A percentile compares a stretch with the other conserved stretches of the same genome.
These are phyloP conservation scores for Ophioninae sp. DNA, from an alignment of 2,888 invertebrate species.

Conservation along the genomic window DNA sequence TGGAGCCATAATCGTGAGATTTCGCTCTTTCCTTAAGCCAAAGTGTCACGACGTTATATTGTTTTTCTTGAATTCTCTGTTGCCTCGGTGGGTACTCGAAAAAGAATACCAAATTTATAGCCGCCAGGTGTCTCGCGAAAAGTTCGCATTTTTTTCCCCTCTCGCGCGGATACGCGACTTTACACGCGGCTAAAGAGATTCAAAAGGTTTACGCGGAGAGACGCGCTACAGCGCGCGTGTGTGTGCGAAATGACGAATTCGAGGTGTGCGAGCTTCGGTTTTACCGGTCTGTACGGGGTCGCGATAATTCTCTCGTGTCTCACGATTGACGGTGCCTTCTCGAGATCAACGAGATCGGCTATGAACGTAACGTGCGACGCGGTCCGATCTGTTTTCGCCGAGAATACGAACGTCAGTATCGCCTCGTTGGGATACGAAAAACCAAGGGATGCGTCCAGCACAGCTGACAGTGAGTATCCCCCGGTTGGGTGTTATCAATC, in stretches of 20 bases:
- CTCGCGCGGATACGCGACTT: neutral
- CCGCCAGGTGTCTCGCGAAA: neutral
- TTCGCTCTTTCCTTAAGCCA: neutral
- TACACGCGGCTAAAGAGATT: neutral
- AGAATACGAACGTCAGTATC: conserved; percentile 72
- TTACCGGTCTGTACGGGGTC: conserved; percentile 54
- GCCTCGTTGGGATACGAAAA: conserved; percentile 47
- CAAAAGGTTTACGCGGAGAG: neutral
- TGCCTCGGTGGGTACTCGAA: neutral
- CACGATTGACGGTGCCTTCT: conserved; percentile 66
- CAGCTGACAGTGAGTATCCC: conserved; percentile 69
- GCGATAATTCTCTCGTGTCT: conserved; percentile 61
- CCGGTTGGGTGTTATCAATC: neutral
- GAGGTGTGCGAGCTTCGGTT: conserved; percentile 48
- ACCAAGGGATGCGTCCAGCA: conserved; percentile 51
- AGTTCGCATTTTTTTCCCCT: neutral
- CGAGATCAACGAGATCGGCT: conserved; percentile 70
- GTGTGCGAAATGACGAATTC: conserved; percentile 45
- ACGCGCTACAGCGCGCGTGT: neutral
- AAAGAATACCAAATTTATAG: neutral
- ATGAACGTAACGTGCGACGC: conserved; percentile 67
- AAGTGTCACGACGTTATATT: neutral
- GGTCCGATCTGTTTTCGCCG: conserved; percentile 71
- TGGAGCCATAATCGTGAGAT: conserved; percentile 5
- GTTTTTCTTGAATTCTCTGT: neutral